Evolutionary conservation across 37 sponge, comb jelly and placozoan species (phyloP).

Genomic region (Mnemiopsis leidyi): DNA sequence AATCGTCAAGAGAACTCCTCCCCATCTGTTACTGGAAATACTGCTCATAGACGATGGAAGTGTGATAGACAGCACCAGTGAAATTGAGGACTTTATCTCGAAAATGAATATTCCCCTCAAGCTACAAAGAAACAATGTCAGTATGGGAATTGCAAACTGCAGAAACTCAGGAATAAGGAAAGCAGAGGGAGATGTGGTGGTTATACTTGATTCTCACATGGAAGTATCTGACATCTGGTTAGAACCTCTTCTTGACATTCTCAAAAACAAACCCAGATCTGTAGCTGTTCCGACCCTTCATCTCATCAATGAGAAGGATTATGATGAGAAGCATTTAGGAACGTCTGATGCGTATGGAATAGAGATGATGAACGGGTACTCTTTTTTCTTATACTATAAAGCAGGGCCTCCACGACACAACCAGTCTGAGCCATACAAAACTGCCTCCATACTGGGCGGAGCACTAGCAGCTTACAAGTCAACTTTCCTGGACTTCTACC

Average conservation of each 20-base stretch:
- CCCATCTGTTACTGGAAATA: neutral
- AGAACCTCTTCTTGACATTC: constrained; percentile 30
- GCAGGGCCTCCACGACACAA: neutral
- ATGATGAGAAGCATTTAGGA: neutral
- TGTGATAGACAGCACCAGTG: neutral
- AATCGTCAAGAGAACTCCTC: neutral
- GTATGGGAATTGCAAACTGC: neutral
- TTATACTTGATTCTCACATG: constrained; percentile 7
- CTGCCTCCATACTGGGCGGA: constrained; percentile 13
- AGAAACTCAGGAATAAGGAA: neutral
- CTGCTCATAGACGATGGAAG: constrained; percentile 22
- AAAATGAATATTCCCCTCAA: neutral
- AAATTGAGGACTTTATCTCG: neutral
- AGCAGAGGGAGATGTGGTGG: constrained; percentile 22
- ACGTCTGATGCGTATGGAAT: neutral
- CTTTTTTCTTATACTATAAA: neutral
- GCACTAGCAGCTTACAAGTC: constrained; percentile 33
- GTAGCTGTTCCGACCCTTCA: constrained; percentile 7
- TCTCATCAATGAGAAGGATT: constrained; percentile 19
- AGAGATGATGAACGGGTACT: neutral
- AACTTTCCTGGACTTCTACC: neutral
- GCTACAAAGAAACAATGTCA: neutral
- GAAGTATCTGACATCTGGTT: constrained; percentile 19
- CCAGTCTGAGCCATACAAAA: neutral
- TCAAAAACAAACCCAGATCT: neutral